Percentiles rank a stretch among this genome's conserved stretches.
phyloP scores from a whole-genome alignment of 2,888 invertebrate species.

The Xiphydria camelus region DNA sequence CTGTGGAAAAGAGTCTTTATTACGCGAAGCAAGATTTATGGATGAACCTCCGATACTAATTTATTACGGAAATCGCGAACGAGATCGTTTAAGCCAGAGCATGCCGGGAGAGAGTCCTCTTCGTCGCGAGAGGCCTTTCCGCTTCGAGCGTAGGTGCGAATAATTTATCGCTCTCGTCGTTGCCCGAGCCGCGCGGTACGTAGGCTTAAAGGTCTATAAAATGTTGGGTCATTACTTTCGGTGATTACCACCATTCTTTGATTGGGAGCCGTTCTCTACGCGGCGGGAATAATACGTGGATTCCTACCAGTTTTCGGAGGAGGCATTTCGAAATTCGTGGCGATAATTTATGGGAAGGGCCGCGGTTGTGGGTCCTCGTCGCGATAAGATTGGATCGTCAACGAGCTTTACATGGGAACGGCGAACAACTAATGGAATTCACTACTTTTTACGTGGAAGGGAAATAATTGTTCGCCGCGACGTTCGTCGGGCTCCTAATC shows the following conservation, averaged over 20 bases:
- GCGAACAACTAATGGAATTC: neutral
- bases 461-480: conserved; percentile 18
- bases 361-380: conserved; percentile 38
- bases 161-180: conserved; percentile 41
- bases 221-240: conserved; percentile 44
- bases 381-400: conserved; percentile 56
- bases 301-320: conserved; percentile 26
- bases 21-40: too few relatives aligned
- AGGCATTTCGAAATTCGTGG: conserved; percentile 44
- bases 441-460: neutral
- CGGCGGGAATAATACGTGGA: conserved; percentile 25
- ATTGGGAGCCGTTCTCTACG: conserved; percentile 31
- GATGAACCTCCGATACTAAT: too few relatives aligned
- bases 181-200: conserved; percentile 32
- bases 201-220: conserved; percentile 35
- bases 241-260: conserved; percentile 46
- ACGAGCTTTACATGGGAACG: conserved; percentile 38
- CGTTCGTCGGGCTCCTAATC: conserved; percentile 17
- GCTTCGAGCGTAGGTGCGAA: conserved; percentile 44
- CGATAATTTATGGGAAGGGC: conserved; percentile 52
- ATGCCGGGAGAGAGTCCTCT: neutral
- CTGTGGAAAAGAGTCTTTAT: too few relatives aligned
- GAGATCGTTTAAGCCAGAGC: too few relatives aligned
- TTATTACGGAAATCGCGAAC: too few relatives aligned
- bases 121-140: conserved; percentile 15